phyloP scores from a whole-genome alignment of 2,797 vertebrate species.

The Rhyacichthys aspro region DNA sequence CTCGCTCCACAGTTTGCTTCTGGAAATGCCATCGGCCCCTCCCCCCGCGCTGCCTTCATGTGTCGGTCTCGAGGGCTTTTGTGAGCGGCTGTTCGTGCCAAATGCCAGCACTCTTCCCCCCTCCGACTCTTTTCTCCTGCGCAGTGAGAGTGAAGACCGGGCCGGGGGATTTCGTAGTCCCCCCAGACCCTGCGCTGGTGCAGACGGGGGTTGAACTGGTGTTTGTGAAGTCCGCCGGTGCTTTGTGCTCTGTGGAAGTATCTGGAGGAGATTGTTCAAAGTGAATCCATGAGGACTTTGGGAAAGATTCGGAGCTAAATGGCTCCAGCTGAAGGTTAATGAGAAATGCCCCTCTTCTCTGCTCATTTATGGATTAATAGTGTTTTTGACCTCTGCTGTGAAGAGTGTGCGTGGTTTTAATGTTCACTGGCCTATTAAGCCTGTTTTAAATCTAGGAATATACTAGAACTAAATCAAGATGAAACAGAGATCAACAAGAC shows the following conservation, averaged over 20 bases:
- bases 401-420: neutral
- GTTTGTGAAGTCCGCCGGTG: neutral
- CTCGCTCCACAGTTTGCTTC: conserved; percentile 13
- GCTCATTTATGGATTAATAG: conserved; percentile 8
- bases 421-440: neutral
- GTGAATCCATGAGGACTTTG: no score
- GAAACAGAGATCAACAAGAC: no score
- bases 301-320: no score
- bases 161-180: neutral
- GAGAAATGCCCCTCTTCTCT: neutral
- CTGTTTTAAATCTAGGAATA: no score
- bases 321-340: no score
- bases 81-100: conserved; percentile 16
- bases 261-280: neutral
- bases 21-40: conserved; percentile 6
- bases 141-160: neutral
- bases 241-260: neutral
- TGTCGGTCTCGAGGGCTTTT: conserved; percentile 4
- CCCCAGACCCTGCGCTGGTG: neutral
- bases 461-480: no score
- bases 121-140: conserved; percentile 2
- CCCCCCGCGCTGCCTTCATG: conserved; percentile 2
- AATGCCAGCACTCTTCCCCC: conserved; percentile 8
- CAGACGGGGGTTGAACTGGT: conserved; percentile 12
- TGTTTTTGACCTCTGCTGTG: neutral